phyloP scores from a whole-genome alignment of 2,797 vertebrate genomes.

The Ctenochaetus hawaiiensis region DNA sequence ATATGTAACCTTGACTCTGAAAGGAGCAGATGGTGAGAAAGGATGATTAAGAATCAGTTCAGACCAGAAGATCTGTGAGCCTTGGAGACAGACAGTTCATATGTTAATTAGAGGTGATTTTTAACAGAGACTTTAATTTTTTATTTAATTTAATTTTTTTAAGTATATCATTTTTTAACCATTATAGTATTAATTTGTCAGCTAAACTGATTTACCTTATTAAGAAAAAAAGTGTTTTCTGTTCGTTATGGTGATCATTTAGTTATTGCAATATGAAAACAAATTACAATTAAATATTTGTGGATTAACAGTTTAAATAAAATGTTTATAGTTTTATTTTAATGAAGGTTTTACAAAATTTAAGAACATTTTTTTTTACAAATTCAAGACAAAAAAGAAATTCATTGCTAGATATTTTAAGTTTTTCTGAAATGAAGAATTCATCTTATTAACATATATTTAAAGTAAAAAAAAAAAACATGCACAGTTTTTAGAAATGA shows the following conservation, averaged over 20 bases:
- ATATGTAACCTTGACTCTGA: conserved; percentile 76
- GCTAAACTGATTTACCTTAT: neutral
- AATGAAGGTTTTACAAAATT: neutral
- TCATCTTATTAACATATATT: too few species aligned
- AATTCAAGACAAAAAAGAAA: neutral
- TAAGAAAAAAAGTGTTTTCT: neutral
- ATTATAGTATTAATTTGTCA: neutral
- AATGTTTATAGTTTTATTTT: neutral
- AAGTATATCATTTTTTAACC: neutral
- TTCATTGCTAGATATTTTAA: neutral
- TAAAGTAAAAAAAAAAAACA: too few species aligned
- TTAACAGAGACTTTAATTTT: neutral
- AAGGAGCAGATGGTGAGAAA: conserved; percentile 68
- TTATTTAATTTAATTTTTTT: neutral
- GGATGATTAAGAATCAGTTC: conserved; percentile 59
- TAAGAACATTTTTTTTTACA: neutral
- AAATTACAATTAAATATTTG: neutral
- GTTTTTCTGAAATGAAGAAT: too few species aligned
- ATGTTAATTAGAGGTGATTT: conserved; percentile 29
- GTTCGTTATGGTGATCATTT: neutral
- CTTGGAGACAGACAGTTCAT: neutral
- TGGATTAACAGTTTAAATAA: neutral
- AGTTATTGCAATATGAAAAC: neutral
- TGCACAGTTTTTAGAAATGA: too few species aligned
- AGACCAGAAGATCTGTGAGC: conserved; percentile 17